Evolutionary conservation across 1,140 invertebrate species (phyloP), one percentile per base, ranked within the genome.

Genomic region (Brachionus calyciflorus): DNA sequence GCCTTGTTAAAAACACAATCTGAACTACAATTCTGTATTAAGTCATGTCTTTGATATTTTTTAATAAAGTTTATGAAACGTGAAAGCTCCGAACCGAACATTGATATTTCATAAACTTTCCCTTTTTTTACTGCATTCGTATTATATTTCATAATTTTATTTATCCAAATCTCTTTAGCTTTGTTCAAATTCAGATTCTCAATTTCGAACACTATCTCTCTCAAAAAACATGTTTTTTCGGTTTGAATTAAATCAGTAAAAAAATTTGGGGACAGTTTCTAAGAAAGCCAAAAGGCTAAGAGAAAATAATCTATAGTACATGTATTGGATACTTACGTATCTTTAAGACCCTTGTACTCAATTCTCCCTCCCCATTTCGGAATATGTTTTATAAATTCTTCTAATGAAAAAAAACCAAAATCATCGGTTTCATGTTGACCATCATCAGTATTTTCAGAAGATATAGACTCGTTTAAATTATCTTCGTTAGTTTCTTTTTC

Each of bases 151-250:
- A 55, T 55, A 24, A 55, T 55, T 14, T 24, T 14, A 28, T 55
- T 55, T 24, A 55, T 55, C 51, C 51, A 55, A 26, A 55, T 6
- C 26, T 55, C 51, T 55, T 28, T 55, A 24, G 51, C 51, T 28
- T 55, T 55, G 28, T 55, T 28, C 51, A 19, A 55, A 26, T 55
- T 55, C 14, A 24, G 26, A 28, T 24, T 55, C 21, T 21, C 26
- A 26, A 55, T 55, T 24, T 55, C 12, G 26, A 26, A 1, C 26
- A 55, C 21, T 24, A 55, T 55, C 26, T 55, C 14, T 24, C 19
- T 55, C 14, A 55, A 55, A 24, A 26, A 12, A 24, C 14, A 24
- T 24, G 21, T 55, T 26, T 55, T 26, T 12, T 12, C 14, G 51
- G 26, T 26, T 26, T 28, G 21, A 26, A 55, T 14, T 24, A 14